Percentiles rank a stretch among this genome's conserved stretches.
These are phyloP conservation scores for Halcyon malimbica DNA, from an alignment of 2,113 vertebrate species.

Conservation along the genomic window DNA sequence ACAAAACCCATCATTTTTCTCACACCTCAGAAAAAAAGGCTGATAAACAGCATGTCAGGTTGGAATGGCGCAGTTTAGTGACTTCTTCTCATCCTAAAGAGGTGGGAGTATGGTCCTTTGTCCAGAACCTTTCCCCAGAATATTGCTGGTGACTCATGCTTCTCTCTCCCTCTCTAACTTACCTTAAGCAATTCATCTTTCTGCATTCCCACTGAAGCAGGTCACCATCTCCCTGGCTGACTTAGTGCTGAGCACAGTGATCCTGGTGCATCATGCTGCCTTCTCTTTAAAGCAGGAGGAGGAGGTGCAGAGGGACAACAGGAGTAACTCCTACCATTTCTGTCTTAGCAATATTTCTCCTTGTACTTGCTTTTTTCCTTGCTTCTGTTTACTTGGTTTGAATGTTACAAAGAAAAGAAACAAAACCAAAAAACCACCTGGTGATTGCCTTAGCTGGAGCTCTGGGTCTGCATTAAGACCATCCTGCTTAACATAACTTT, in stretches of 20 bases:
- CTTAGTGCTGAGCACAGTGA: fast-evolving
- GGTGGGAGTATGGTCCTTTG: background rate
- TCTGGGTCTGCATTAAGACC: background rate
- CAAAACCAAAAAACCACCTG: too few species aligned
- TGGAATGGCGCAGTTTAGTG: background rate
- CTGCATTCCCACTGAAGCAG: background rate
- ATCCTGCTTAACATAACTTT: background rate
- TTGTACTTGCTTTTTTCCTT: background rate
- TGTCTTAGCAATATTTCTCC: background rate
- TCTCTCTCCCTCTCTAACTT: background rate
- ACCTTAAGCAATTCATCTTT: background rate
- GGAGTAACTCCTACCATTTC: background rate
- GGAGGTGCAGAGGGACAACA: background rate
- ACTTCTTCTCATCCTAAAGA: background rate
- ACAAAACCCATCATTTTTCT: background rate
- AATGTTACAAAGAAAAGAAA: background rate
- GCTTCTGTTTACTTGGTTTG: background rate
- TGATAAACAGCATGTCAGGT: background rate
- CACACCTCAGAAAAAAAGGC: background rate
- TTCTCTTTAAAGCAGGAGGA: background rate
- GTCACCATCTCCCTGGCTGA: fast-evolving
- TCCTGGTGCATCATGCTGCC: background rate
- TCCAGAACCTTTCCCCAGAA: background rate
- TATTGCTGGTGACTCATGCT: background rate
- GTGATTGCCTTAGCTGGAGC: background rate